Conservation (phyloP, 2,113 vertebrate species). For the Rhizomys pruinosus region DNA sequence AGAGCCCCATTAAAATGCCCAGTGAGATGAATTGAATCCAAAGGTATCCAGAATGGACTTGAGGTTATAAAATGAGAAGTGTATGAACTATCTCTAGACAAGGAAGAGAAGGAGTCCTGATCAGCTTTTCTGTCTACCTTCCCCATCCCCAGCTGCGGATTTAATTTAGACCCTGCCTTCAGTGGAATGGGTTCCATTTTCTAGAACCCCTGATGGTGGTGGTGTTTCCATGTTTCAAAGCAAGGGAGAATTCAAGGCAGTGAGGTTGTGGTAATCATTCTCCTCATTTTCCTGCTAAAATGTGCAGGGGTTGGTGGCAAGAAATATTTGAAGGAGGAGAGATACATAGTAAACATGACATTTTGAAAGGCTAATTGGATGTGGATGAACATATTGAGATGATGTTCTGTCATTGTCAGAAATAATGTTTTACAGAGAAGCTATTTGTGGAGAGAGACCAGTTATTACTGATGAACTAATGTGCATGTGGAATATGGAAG, state of each 20-base stretch:
- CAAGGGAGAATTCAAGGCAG: background rate
- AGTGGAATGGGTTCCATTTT: background rate
- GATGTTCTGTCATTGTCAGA: conserved; percentile 65
- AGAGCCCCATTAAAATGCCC: background rate
- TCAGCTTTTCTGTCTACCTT: background rate
- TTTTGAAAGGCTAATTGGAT: conserved; percentile 64
- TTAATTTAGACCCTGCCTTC: background rate
- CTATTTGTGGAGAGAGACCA: conserved; percentile 52
- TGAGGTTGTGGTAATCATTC: background rate
- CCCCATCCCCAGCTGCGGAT: background rate
- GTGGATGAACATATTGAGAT: conserved; percentile 25
- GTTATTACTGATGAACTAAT: conserved; percentile 32
- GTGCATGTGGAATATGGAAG: conserved; percentile 52
- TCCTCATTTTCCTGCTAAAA: conserved; percentile 21
- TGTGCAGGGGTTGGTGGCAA: background rate
- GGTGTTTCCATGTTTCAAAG: conserved; percentile 7
- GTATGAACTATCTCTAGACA: background rate
- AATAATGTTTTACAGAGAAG: conserved; percentile 76
- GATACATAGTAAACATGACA: conserved; percentile 35
- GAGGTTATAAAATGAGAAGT: background rate
- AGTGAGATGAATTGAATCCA: no score
- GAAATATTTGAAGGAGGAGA: conserved; percentile 54
- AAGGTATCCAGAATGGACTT: background rate
- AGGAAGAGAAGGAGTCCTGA: background rate
- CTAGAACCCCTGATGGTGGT: background rate